Conservation (phyloP, 2,888 invertebrate genomes). For the Himalopsyche kuldschensis region DNA sequence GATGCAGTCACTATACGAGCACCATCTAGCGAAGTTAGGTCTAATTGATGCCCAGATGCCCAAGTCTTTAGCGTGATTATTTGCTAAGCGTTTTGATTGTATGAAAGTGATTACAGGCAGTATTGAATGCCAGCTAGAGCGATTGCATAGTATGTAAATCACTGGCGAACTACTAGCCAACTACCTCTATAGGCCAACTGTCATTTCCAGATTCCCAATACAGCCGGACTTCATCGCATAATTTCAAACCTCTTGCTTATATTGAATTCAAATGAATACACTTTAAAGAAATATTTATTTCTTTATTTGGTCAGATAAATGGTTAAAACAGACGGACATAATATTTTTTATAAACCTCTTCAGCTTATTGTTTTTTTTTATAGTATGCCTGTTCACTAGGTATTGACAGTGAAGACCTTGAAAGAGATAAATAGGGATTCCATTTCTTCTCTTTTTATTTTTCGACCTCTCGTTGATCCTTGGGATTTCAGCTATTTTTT, state of each 20-base stretch:
- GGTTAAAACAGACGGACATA: no score
- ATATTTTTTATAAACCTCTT: no score
- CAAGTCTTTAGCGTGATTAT: slow-evolving; percentile 23
- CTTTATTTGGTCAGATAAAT: no score
- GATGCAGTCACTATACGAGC: background rate
- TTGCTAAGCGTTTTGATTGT: slow-evolving; percentile 32
- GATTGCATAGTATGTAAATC: slow-evolving; percentile 21
- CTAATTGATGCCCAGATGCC: slow-evolving; percentile 8
- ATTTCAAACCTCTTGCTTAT: background rate
- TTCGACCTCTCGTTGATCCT: no score
- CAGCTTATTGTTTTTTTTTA: no score
- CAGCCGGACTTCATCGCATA: background rate
- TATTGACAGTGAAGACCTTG: no score
- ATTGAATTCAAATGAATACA: background rate
- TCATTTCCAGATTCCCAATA: background rate
- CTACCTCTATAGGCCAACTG: background rate
- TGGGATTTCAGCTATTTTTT: no score
- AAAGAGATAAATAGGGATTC: no score
- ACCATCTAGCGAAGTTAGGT: background rate
- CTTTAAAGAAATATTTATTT: no score
- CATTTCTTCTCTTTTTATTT: no score
- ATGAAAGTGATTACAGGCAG: slow-evolving; percentile 34
- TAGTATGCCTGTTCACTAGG: no score
- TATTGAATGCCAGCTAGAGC: background rate
- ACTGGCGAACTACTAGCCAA: background rate